These are phyloP conservation scores for Lucilia cuprina DNA, from an alignment of 1,140 invertebrate species.

Conservation along the genomic window DNA sequence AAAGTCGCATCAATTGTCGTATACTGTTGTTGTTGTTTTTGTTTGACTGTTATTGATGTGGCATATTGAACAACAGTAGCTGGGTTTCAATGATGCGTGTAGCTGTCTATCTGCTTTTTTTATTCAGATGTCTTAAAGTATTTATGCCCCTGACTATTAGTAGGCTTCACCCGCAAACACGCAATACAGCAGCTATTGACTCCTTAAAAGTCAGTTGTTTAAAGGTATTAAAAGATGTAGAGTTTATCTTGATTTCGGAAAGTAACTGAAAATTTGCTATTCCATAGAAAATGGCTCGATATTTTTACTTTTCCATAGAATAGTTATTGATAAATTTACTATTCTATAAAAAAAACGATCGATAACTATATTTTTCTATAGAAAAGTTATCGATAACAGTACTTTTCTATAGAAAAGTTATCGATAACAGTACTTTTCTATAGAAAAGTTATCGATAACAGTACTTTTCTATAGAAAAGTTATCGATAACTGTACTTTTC, in stretches of 20 bases:
- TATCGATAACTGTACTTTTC: no score
- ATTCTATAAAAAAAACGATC: no score
- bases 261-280: no score
- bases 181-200: not conserved
- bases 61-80: constrained; percentile 5
- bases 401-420: no score
- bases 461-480: no score
- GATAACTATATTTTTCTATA: no score
- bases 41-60: not conserved
- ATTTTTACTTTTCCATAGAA: no score
- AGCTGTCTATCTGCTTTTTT: not conserved
- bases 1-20: not conserved
- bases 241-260: not conserved
- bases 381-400: no score
- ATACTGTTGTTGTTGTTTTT: not conserved
- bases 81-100: not conserved
- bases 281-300: no score
- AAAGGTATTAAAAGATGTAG: not conserved
- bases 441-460: no score
- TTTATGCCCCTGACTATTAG: not conserved
- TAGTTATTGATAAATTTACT: no score
- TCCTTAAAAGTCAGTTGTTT: not conserved
- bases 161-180: constrained; percentile 9
- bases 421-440: no score
- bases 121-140: not conserved